Percentiles rank a stretch among this genome's conserved stretches.
phyloP scores from a whole-genome alignment of 2,888 invertebrate species.

The Agrochola lychnidis region DNA sequence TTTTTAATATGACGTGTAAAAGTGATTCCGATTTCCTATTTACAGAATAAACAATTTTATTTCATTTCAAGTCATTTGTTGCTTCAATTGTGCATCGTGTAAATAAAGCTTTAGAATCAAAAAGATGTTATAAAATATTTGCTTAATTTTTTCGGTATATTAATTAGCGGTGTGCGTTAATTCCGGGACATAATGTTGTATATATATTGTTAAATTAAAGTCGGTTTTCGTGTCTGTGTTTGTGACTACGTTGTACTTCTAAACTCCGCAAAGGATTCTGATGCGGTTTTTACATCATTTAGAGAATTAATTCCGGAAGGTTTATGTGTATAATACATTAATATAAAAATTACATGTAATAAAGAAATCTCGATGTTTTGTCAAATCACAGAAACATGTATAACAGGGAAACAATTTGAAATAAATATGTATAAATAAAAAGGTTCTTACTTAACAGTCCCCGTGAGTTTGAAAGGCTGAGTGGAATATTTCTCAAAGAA shows the following conservation, averaged over 20 bases:
- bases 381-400: background rate
- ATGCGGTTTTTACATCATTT: background rate
- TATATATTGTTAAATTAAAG: too few relatives aligned
- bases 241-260: background rate
- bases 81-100: background rate
- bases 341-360: background rate
- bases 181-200: too few relatives aligned
- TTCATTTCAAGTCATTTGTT: background rate
- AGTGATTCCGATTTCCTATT: too few relatives aligned
- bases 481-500: conserved; percentile 86
- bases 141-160: background rate
- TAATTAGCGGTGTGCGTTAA: too few relatives aligned
- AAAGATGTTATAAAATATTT: background rate
- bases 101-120: background rate
- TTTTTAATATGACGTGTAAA: too few relatives aligned
- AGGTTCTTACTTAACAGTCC: conserved; percentile 91
- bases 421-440: conserved; percentile 18
- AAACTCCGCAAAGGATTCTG: too few relatives aligned
- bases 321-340: too few relatives aligned
- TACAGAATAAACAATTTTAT: too few relatives aligned
- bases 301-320: too few relatives aligned
- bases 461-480: conserved; percentile 94
- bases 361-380: background rate
- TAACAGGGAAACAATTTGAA: background rate
- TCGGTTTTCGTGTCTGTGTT: background rate